Conservation (phyloP, 2,888 invertebrate genomes). For the Luperina testacea region DNA sequence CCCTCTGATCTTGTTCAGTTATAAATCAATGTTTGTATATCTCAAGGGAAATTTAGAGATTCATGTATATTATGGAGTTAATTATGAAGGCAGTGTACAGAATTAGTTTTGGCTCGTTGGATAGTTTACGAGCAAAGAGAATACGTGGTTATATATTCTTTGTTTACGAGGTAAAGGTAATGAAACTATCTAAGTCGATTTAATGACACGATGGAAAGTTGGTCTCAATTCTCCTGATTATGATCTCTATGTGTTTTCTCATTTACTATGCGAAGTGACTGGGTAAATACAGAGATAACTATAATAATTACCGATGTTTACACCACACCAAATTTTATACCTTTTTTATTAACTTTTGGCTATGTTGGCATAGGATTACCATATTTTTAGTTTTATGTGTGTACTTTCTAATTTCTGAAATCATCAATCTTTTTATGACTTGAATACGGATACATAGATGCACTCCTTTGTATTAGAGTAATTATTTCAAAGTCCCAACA, state of each 20-base stretch:
- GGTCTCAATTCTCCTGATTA: slow-evolving; percentile 33
- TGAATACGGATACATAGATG: slow-evolving; percentile 12
- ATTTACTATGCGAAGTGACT: slow-evolving; percentile 16
- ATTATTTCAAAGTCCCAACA: slow-evolving; percentile 36
- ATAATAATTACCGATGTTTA: neutral
- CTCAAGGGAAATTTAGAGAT: slow-evolving; percentile 16
- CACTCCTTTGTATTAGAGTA: slow-evolving; percentile 28
- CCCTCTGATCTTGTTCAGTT: slow-evolving; percentile 25
- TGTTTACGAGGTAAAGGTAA: slow-evolving; percentile 29
- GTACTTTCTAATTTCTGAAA: neutral
- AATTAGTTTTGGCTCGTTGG: slow-evolving; percentile 39
- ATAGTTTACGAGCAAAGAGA: slow-evolving; percentile 33
- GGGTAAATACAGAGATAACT: neutral
- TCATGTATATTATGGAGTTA: slow-evolving; percentile 23
- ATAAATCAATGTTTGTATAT: slow-evolving; percentile 38
- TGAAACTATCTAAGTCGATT: slow-evolving; percentile 32
- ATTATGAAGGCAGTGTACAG: slow-evolving; percentile 16
- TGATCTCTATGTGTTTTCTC: slow-evolving; percentile 34
- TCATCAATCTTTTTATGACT: neutral
- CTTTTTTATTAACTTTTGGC: slow-evolving; percentile 4
- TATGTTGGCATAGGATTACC: neutral
- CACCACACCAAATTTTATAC: neutral
- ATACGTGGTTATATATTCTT: too few relatives aligned
- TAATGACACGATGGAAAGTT: slow-evolving; percentile 35
- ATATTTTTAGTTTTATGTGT: neutral